Base-by-base conservation (phyloP, 2,888 invertebrate genomes). In the Eumacrocentrus americanus region DNA sequence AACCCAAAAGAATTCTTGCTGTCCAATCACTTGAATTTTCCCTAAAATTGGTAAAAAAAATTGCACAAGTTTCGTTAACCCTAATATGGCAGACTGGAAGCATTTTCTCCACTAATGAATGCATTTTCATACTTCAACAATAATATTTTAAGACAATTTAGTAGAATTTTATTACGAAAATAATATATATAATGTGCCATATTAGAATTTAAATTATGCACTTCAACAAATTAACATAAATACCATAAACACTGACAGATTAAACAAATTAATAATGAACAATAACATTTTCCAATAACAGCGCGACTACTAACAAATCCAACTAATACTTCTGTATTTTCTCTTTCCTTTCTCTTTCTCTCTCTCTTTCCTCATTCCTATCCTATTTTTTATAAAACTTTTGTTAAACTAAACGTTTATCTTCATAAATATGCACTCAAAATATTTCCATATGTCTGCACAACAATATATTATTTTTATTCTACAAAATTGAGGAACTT, bases 1-100 rank as follows among this genome's bases (percentile, higher is more conserved):
- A 29, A 6, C 29, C 29, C 9, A 29, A 29, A 29, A 29, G 29
- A 6, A 29, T 9, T 29, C 29, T 29, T 29, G 29, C 29, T 29
- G 29, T 9, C 29, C 29, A 29, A 29, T 29, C 9, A 29, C 29
- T 29, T 29, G 29, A 29, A 29, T 29, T 29, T 29, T 29, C 29
- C 29, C 9, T 47, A 25, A 29, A 11, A 18, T 6, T 40, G 35
- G 38, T 47, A 48, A 52, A 3, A 29, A 40, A 53, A 42, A 53
- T 53, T 12, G 40, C n/a, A n/a, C n/a, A n/a, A n/a, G n/a, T n/a
- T n/a, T n/a, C n/a, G n/a, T n/a, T n/a, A 29, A 6, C 9, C 9
- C 9, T 29, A 44, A 44, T 44, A 7, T 40, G 6, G 16, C 16
- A 44, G 7, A 18, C 16, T 20, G 7, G 4, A 20, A 20, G 9